phyloP scores from a whole-genome alignment of 1,140 invertebrate genomes.

The Zophobas morio region DNA sequence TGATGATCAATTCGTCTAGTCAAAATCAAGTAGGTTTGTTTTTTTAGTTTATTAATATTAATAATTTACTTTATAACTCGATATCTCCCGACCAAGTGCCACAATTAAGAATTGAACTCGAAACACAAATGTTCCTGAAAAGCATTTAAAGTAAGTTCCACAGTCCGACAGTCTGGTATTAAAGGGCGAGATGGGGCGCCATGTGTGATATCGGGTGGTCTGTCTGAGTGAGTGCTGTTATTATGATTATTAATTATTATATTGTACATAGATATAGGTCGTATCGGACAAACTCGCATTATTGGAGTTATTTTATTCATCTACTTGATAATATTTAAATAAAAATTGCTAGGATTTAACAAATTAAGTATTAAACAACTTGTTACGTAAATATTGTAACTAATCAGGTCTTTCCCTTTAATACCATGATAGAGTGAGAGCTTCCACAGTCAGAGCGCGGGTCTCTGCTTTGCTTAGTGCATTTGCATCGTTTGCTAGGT shows the following conservation, averaged over 20 bases:
- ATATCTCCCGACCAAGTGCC: constrained; percentile 66
- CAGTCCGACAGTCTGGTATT: constrained; percentile 62
- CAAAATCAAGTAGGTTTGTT: constrained; percentile 58
- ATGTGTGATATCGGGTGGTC: constrained; percentile 65
- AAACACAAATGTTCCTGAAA: constrained; percentile 65
- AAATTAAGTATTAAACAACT: constrained; percentile 57
- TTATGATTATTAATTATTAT: constrained; percentile 54
- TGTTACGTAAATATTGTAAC: constrained; percentile 57
- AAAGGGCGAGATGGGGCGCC: constrained; percentile 63
- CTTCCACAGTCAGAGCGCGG: constrained; percentile 65
- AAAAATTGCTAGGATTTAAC: constrained; percentile 60
- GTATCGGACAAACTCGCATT: constrained; percentile 60
- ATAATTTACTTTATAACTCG: constrained; percentile 57
- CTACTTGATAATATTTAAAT: constrained; percentile 59
- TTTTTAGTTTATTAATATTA: constrained; percentile 32
- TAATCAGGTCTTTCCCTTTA: constrained; percentile 65
- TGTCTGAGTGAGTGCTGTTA: constrained; percentile 58
- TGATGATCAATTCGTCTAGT: constrained; percentile 63
- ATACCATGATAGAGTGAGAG: constrained; percentile 67
- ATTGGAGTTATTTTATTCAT: constrained; percentile 61
- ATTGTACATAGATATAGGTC: constrained; percentile 62
- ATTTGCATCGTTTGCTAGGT: constrained; percentile 62
- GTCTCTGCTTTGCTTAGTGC: constrained; percentile 65
- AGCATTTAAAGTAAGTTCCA: constrained; percentile 63
- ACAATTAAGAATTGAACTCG: constrained; percentile 59